Evolutionary conservation across 2,797 vertebrate species (phyloP), one percentile per base, ranked within the genome.

Genomic region (Crenuchus spilurus): DNA sequence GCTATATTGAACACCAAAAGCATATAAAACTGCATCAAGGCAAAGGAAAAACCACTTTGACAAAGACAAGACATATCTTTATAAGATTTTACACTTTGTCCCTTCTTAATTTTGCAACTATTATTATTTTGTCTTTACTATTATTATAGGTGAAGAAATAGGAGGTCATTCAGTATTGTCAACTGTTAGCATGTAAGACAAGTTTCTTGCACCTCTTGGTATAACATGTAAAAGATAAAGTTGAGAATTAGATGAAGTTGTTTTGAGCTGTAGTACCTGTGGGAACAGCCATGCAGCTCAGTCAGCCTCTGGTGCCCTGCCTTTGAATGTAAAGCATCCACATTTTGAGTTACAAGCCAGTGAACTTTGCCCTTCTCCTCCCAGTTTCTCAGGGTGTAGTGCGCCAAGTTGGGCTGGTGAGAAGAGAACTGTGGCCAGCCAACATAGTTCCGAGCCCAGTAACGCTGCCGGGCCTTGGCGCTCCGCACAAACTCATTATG

Each of bases 331-430:
- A 99, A 91, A 1, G 95, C 94, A 1, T 99, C 98, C 80, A 99
- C 98, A 0, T 99, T 99, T 83, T 99, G 97, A 0, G 98, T 99
- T 78, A 98, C 95, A 86, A 99, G 82, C 97, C 98, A 99, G 88
- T 96, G 92, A 70, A 99, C 78, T 83, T 94, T 97, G 2, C 94
- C 94, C 0, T 73, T 79, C 18, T 86, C 88, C 82, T 99, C 97
- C 97, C 96, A 99, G 42, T 77, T 81, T 73, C 80, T 90, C 57
- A 99, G 85, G 0, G 85, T 86, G 77, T 73, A 49, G 81, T 99
- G 98, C 0, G 95, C 94, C 0, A 65, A 35, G 84, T 99, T 99
- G 0, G 97, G 97, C 83, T 85, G 89, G 71, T 91, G 94, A 1
- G 94, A 94, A 4, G 95, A 97, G 85, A 99, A 99, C 79, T 84